Evolutionary conservation across 2,888 invertebrate species (phyloP), one percentile per base, ranked within the genome.

Genomic region (Deilephila porcellus): DNA sequence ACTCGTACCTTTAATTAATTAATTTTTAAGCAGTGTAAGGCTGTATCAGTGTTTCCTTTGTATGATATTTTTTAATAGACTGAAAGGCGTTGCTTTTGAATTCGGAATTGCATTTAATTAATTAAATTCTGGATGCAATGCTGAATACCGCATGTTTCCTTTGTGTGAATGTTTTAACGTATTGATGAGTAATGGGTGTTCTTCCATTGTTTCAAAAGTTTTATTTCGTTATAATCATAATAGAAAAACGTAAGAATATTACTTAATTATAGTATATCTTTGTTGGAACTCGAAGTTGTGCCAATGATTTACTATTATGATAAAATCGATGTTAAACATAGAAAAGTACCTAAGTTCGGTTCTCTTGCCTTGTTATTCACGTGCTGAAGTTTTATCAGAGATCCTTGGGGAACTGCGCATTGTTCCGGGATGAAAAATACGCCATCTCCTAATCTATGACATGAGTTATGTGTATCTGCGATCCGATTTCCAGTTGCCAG

Each of bases 11-110:
- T 67, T 25, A 67, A 64, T 64, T 19, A 63, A 63, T 34, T 64
- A 64, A 20, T 45, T 67, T 67, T 67, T 52, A 37, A 20, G 45
- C 11, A 20, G 6, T 34, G 62, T n/a, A 19, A 34, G 52, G 67
- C 25, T 67, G 67, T 20, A 37, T 64, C 8, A 11, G 45, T 67
- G 67, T 25, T 67, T 67, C 67, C 52, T 67, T 67, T 67, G 67
- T 29, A 17, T 60, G 25, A 32, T 52, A 17, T 52, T 52, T 25
- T 19, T 56, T 53, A 53, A 53, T 19, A 56, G 5, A 4, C 5
- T 56, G 17, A 56, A 45, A 45, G 45, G 56, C n/a, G n/a, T 56
- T 56, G 17, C n/a, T 56, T n/a, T 56, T 56, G n/a, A 56, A 6
- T 56, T 56, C 17, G n/a, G 56, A 56, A 56, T n/a, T 5, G 14